Conservation (phyloP, 1,140 invertebrate genomes). For the Hermetia illucens region DNA sequence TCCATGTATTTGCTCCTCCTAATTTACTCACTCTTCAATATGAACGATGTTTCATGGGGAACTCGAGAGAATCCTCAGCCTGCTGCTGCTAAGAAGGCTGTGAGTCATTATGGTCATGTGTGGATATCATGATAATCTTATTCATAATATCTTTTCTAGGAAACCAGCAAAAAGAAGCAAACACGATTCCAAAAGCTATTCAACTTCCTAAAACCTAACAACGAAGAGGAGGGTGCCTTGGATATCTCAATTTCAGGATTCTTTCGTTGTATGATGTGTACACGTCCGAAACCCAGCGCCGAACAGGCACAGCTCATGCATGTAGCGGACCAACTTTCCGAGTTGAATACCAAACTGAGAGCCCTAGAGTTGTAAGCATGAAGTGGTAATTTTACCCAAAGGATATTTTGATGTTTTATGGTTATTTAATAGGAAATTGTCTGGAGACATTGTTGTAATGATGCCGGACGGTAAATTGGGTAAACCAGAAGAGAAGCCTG, state of each 20-base stretch:
- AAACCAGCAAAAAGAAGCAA: not conserved
- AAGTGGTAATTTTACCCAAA: not conserved
- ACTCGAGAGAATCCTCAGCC: slow-evolving; percentile 52
- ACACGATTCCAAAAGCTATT: slow-evolving; percentile 11
- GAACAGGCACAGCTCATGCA: slow-evolving; percentile 38
- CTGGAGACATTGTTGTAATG: too few species aligned
- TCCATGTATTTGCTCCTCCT: slow-evolving; percentile 89
- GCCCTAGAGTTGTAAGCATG: slow-evolving; percentile 25
- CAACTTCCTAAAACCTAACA: slow-evolving; percentile 15
- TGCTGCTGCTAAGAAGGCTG: slow-evolving; percentile 18
- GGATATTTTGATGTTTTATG: not conserved
- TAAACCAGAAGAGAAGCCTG: too few species aligned
- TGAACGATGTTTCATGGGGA: slow-evolving; percentile 84
- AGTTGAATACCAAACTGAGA: slow-evolving; percentile 35
- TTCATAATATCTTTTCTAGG: too few species aligned
- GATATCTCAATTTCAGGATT: slow-evolving; percentile 44
- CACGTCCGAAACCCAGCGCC: slow-evolving; percentile 35
- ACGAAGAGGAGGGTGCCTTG: slow-evolving; percentile 41
- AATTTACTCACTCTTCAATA: slow-evolving; percentile 80
- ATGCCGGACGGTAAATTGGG: too few species aligned
- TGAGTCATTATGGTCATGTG: too few species aligned
- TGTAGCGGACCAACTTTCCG: slow-evolving; percentile 38
- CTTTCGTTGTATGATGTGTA: slow-evolving; percentile 47
- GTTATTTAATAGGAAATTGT: not conserved
- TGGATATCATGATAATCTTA: too few species aligned